A percentile compares a stretch with the other conserved stretches of the same genome.
These are phyloP conservation scores for Syrrhaptes paradoxus DNA, from an alignment of 2,113 vertebrate species.

Conservation along the genomic window DNA sequence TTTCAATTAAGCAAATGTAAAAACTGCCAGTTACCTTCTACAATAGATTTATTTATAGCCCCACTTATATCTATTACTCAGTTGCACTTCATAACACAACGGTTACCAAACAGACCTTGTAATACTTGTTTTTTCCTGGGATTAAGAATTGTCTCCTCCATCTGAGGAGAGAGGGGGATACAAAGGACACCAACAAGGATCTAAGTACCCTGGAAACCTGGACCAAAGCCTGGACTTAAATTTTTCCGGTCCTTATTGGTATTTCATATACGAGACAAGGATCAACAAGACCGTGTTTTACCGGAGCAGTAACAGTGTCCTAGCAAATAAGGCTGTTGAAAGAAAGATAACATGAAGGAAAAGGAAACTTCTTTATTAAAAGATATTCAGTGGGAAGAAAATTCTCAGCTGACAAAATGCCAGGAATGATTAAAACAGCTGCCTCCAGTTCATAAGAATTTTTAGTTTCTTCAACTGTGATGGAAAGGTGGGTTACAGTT, in stretches of 20 bases:
- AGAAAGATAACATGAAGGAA: no score
- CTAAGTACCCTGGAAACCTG: not conserved
- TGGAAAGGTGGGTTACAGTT: rapidly evolving
- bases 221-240: not conserved
- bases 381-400: not conserved
- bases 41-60: not conserved
- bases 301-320: no score
- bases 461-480: no score
- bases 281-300: rapidly evolving
- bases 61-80: rapidly evolving
- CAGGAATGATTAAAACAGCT: not conserved
- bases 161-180: not conserved
- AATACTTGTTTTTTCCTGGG: not conserved
- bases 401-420: not conserved
- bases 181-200: not conserved
- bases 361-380: not conserved
- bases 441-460: rapidly evolving
- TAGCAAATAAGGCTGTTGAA: not conserved
- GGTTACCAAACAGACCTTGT: not conserved
- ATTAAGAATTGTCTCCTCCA: not conserved
- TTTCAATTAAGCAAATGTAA: not conserved
- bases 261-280: not conserved
- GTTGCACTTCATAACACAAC: rapidly evolving
- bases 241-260: rapidly evolving
- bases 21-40: not conserved